Evolutionary conservation across 2,888 invertebrate species (phyloP), one percentile per base, ranked within the genome.

Genomic region (Tethea ocularis): DNA sequence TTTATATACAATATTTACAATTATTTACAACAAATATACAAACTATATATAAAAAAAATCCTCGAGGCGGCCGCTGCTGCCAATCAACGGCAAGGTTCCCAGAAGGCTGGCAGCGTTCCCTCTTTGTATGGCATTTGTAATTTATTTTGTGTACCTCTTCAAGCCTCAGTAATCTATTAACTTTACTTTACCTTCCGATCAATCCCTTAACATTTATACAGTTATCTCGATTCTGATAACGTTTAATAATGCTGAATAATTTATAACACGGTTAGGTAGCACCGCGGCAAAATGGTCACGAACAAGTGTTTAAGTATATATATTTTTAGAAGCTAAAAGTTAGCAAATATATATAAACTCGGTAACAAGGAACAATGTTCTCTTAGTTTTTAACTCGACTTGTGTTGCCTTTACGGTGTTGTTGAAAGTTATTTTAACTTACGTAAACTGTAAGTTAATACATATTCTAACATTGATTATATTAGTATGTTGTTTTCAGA

Each of bases 121-220:
- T n/a, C n/a, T n/a, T n/a, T n/a, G n/a, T n/a, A n/a, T n/a, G n/a
- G n/a, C n/a, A n/a, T n/a, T n/a, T n/a, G n/a, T 26, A 6, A 24
- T 24, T 26, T 52, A 61, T 57, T 60, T 59, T 61, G 55, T 59
- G 26, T 62, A 56, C 59, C 57, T 63, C 17, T 20, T 36, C 56
- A 57, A 63, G 33, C 61, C 58, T 67, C 36, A 56, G 65, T 66
- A 61, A 69, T 72, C 67, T 62, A 62, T 66, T 64, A 61, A 61
- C 59, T 68, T 69, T 66, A 70, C 60, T 64, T 68, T 57, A 57
- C 59, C 62, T 62, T 68, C 57, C 63, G 67, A 74, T 70, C 68
- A 65, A 69, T 64, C 64, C 69, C 61, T 61, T 61, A 57, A 62
- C 59, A 57, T 62, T 63, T 64, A 60, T 64, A 61, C 60, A 46